These are phyloP conservation scores for Mythimna pallens DNA, from an alignment of 2,888 invertebrate genomes.

Conservation along the genomic window DNA sequence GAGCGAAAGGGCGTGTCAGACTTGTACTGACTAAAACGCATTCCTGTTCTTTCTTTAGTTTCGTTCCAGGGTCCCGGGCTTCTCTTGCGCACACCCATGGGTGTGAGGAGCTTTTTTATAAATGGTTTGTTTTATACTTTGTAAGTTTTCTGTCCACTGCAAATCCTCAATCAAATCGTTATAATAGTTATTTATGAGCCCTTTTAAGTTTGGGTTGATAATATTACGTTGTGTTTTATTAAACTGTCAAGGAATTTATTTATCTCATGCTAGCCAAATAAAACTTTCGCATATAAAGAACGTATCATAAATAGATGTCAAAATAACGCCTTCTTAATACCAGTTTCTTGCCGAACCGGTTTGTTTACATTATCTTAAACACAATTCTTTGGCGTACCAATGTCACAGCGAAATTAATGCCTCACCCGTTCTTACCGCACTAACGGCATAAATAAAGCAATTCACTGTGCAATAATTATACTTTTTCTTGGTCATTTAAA, in stretches of 20 bases:
- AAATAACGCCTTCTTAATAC: constrained; percentile 19
- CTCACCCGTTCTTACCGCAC: constrained; percentile 3
- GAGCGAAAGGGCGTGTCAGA: no score
- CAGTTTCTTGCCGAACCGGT: constrained; percentile 40
- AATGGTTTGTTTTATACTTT: not conserved
- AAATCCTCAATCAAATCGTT: not conserved
- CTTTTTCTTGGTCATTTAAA: constrained; percentile 26
- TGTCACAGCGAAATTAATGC: constrained; percentile 25
- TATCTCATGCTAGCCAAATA: not conserved
- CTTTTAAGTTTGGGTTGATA: not conserved
- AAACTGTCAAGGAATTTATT: not conserved
- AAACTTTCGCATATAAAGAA: constrained; percentile 19
- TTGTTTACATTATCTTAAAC: constrained; percentile 27
- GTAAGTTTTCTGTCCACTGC: not conserved
- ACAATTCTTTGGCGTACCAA: constrained; percentile 25
- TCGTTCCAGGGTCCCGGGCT: no score
- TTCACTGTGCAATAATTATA: constrained; percentile 20
- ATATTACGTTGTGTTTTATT: not conserved
- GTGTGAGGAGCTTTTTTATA: not conserved
- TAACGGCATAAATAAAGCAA: constrained; percentile 41
- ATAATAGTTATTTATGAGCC: not conserved
- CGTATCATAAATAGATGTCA: constrained; percentile 33
- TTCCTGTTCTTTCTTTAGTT: no score
- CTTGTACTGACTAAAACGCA: no score
- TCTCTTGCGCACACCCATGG: no score